Conservation (phyloP, 2,113 vertebrate genomes). For the Ameiurus melas region DNA sequence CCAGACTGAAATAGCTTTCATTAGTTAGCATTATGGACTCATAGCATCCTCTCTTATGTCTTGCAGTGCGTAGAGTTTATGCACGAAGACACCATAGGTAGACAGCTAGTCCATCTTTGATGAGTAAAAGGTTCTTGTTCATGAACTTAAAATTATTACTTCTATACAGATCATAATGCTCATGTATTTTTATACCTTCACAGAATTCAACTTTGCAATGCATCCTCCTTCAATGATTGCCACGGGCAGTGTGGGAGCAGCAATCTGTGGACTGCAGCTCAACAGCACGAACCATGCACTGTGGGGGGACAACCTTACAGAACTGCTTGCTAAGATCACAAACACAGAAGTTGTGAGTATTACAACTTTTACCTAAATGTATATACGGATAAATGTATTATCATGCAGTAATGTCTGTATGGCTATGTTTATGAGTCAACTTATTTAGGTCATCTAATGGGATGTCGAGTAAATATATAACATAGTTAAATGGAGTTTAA, state of each 20-base stretch:
- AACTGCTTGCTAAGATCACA: conserved; percentile 94
- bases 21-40: conserved; percentile 64
- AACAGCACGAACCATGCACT: conserved; percentile 80
- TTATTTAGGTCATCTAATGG: background rate
- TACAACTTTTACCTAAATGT: background rate
- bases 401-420: background rate
- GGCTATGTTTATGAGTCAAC: background rate
- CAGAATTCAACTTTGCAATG: conserved; percentile 96
- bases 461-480: background rate
- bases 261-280: conserved; percentile 91
- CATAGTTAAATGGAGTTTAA: background rate
- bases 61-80: background rate
- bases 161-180: background rate
- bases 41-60: conserved; percentile 37
- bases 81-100: background rate
- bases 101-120: background rate
- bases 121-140: conserved; percentile 7
- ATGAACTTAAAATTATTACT: background rate
- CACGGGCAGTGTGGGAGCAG: conserved; percentile 92
- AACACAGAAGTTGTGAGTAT: conserved; percentile 95
- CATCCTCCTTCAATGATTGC: conserved; percentile 99
- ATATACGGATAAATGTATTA: background rate
- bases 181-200: conserved; percentile 27
- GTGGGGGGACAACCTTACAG: conserved; percentile 83
- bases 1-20: conserved; percentile 52